Evolutionary conservation across 2,888 invertebrate species (phyloP), one percentile per base, ranked within the genome.

Genomic region (Acleris cristana): DNA sequence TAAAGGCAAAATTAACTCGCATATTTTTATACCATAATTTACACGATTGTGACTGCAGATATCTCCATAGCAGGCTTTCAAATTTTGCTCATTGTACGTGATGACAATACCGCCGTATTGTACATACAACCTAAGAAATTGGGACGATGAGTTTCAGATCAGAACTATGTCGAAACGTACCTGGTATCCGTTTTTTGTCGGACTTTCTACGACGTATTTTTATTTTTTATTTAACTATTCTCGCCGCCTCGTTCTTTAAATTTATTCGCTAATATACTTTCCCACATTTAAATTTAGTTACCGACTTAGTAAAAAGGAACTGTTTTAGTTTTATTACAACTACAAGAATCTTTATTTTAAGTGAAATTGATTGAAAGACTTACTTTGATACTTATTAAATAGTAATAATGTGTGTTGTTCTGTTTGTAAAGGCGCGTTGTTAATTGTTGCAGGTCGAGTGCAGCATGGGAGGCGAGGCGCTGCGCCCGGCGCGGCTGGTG

Each of bases 401-500:
- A 34, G 12, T 0, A 10, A 34, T 34, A 26, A 26, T 56, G 23
- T 21, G 5, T 44, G 10, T 44, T 1, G 26, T 30, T 30, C 68
- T 66, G 59, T 69, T 71, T 67, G 67, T n/a, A 40, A 40, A 16
- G 18, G 18, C 14, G 72, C 18, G 2, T n/a, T 40, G 40, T 78
- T n/a, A n/a, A n/a, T n/a, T 79, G 76, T 79, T 77, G 6, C 83
- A 90, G 90, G 81, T 80, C 80, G 80, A 70, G 77, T 75, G 80
- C 84, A 84, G 76, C 70, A 92, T 92, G 92, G 85, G 79, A 82
- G 84, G 85, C 76, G 88, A 86, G 72, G 83, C 85, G 84, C 87
- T 90, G 84, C 88, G 89, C 83, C 74, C 87, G 72, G 89, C 90
- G 87, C 89, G 82, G 84, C 83, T 91, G 72, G 86, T 85, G 80